phyloP scores from a whole-genome alignment of 2,888 invertebrate species.

The Torymus aiolomorphi region DNA sequence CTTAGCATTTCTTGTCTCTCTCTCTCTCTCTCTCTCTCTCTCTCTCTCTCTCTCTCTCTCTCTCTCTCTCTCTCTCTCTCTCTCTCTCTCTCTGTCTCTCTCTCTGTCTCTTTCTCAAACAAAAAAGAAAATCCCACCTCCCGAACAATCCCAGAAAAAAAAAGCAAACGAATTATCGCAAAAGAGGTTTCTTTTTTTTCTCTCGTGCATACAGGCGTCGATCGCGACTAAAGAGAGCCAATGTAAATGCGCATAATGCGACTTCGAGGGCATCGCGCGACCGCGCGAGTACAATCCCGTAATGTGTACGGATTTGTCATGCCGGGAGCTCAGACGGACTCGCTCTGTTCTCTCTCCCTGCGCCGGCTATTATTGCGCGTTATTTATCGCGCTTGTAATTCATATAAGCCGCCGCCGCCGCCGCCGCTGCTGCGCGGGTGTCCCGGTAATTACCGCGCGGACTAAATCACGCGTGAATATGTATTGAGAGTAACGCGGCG shows the following conservation, averaged over 20 bases:
- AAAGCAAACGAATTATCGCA: background rate
- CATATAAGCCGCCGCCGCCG: slow-evolving; percentile 17
- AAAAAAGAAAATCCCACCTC: too few species aligned
- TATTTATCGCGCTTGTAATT: slow-evolving; percentile 51
- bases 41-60: background rate
- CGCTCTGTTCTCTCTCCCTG: background rate
- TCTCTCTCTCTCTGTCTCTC: background rate
- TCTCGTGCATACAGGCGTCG: too few species aligned
- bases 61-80: background rate
- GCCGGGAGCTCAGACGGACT: too few species aligned
- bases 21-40: too few species aligned
- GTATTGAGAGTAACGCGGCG: too few species aligned
- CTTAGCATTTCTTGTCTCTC: background rate
- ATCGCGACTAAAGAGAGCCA: background rate
- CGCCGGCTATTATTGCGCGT: slow-evolving; percentile 28
- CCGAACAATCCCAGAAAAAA: background rate
- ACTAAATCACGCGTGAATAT: too few species aligned
- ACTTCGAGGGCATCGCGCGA: background rate
- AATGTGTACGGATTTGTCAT: slow-evolving; percentile 49
- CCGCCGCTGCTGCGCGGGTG: background rate
- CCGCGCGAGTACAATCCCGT: background rate
- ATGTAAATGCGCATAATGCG: background rate
- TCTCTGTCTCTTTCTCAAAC: too few species aligned
- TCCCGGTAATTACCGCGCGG: background rate
- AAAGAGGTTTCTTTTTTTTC: slow-evolving; percentile 8